Conservation (phyloP, 2,888 invertebrate genomes). For the Dynastes tityus region DNA sequence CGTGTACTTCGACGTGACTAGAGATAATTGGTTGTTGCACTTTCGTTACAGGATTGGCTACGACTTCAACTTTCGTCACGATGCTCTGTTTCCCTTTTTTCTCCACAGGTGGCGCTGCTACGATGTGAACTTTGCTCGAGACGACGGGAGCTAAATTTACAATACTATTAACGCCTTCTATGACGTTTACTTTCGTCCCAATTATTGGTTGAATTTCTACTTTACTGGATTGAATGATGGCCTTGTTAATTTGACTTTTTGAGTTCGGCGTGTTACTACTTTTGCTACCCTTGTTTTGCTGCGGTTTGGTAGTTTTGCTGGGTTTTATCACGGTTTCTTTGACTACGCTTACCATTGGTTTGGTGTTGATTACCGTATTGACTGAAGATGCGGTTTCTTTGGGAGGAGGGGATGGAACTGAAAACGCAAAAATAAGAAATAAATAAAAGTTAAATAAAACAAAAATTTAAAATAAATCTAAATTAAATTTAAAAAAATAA, state of each 20-base stretch:
- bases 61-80: conserved; percentile 68
- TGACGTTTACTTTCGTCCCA: conserved; percentile 66
- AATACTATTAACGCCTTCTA: conserved; percentile 63
- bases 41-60: conserved; percentile 55
- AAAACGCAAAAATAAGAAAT: conserved; percentile 42
- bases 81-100: conserved; percentile 60
- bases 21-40: conserved; percentile 60
- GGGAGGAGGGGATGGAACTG: conserved; percentile 50
- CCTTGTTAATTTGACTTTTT: conserved; percentile 62
- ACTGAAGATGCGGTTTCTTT: conserved; percentile 60
- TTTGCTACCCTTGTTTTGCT: conserved; percentile 71
- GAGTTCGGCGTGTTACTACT: conserved; percentile 57
- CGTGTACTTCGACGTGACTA: conserved; percentile 64
- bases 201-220: conserved; percentile 74
- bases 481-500: no score
- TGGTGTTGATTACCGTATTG: conserved; percentile 67
- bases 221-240: conserved; percentile 69
- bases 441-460: conserved; percentile 27
- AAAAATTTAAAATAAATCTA: neutral
- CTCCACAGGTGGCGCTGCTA: conserved; percentile 67
- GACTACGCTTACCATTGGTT: conserved; percentile 57
- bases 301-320: conserved; percentile 67
- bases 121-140: conserved; percentile 66
- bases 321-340: conserved; percentile 68
- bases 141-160: conserved; percentile 69